A percentile compares a stretch with the other conserved stretches of the same genome.
These are phyloP conservation scores for Diabrotica virgifera DNA, from an alignment of 1,140 invertebrate species.

Conservation along the genomic window DNA sequence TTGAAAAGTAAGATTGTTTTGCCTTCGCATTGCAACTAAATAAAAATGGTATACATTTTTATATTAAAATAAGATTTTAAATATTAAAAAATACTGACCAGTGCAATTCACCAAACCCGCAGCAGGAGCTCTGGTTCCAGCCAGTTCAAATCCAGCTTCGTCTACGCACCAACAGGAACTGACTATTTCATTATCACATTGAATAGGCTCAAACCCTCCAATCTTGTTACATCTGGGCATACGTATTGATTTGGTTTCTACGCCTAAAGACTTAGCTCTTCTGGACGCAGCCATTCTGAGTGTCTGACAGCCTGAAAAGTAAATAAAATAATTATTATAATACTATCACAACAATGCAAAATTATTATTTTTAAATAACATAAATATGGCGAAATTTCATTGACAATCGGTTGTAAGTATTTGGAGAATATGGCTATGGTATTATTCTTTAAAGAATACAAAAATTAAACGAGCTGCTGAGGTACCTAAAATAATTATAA, in stretches of 20 bases:
- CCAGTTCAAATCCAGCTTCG: slow-evolving; percentile 69
- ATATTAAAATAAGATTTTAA: no score
- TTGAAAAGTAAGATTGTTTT: no score
- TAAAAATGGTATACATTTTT: no score
- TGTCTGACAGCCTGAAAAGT: slow-evolving; percentile 63
- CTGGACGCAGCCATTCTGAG: slow-evolving; percentile 59
- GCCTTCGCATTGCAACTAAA: no score
- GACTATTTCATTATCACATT: slow-evolving; percentile 66
- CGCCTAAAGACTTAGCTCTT: slow-evolving; percentile 59
- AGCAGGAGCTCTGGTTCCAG: slow-evolving; percentile 68
- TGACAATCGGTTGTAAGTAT: no score
- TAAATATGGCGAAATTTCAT: no score
- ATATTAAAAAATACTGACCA: slow-evolving; percentile 47
- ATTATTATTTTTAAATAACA: no score
- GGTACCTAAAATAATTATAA: no score
- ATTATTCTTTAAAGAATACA: no score
- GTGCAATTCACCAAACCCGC: slow-evolving; percentile 68
- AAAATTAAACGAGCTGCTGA: no score
- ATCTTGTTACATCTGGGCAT: slow-evolving; percentile 65
- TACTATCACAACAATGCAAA: no score
- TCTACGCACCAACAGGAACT: slow-evolving; percentile 81
- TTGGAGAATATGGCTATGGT: no score
- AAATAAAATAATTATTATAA: not conserved
- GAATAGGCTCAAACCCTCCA: slow-evolving; percentile 73
- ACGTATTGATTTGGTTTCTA: slow-evolving; percentile 53